Evolutionary conservation across 2,113 vertebrate genomes (phyloP), one percentile per base, ranked within the genome.

Genomic region (Triplophysa tibetana): DNA sequence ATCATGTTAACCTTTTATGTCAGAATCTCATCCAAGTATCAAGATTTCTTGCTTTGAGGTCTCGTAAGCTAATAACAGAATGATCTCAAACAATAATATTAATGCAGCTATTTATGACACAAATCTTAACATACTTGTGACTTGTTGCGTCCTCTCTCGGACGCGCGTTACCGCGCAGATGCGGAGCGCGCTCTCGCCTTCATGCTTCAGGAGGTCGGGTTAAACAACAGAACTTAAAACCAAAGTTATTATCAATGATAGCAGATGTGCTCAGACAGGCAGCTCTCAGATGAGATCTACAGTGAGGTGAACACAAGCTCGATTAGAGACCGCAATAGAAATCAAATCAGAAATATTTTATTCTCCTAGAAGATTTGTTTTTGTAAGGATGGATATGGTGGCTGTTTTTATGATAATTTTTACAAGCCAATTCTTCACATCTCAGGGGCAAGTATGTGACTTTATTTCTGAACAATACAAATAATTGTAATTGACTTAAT

Each of bases 401-500:
- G 1, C 79, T 6, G 52, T 82, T 62, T 4, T 52, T n/a, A 8
- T 79, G 4, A 16, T 82, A 12, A 2, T 85, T 43, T 63, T 64
- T 8, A 56, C 68, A 50, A 77, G 77, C 52, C 80, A 80, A 12
- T 11, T 80, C 60, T 41, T 66, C 38, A 54, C 56, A 68, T 78
- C 75, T 72, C 73, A 77, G 24, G 66, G 70, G n/a, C 76, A 84
- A 72, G 83, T 82, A 21, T 65, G 80, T 72, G 19, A 38, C 48
- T 67, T 78, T 19, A 14, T 56, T 73, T 8, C 38, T 75, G 13
- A 8, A 65, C n/a, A 45, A 75, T 21, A 21, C 2, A 58, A 10
- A 21, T 58, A 8, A 38, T 38, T 38, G 33, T 38, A 8, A 38
- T 38, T 38, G 6, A 7, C 7, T 8, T 8, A 38, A 38, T 38